Conservation (phyloP, 1,140 invertebrate species). For the Dendrolimus kikuchii region DNA sequence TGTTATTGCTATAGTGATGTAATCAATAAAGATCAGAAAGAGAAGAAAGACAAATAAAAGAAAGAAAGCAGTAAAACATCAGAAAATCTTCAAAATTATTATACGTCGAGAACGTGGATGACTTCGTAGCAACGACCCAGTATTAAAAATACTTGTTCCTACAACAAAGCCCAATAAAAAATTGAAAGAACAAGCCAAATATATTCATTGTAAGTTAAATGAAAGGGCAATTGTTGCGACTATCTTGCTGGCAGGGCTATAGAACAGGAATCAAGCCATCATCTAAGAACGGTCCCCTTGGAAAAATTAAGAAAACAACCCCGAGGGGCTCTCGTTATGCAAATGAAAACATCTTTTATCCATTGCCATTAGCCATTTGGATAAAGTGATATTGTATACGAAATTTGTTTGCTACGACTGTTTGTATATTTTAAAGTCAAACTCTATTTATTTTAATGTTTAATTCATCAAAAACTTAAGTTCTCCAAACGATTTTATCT, state of each 20-base stretch:
- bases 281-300: neutral
- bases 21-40: no score
- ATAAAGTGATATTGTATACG: conserved; percentile 32
- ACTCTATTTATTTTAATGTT: conserved; percentile 15
- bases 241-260: conserved; percentile 19
- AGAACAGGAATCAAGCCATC: conserved; percentile 13
- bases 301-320: conserved; percentile 25
- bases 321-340: conserved; percentile 36
- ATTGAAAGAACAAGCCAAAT: conserved; percentile 8
- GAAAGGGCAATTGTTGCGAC: conserved; percentile 23
- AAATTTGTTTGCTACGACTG: conserved; percentile 39
- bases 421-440: conserved; percentile 28
- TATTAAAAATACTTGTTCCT: conserved; percentile 3
- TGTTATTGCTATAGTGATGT: no score
- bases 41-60: no score
- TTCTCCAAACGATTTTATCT: no score
- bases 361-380: conserved; percentile 31
- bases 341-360: conserved; percentile 42
- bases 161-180: conserved; percentile 8
- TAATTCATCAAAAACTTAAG: neutral
- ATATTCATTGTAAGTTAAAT: conserved; percentile 9
- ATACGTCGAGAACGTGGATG: no score
- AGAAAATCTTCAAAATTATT: no score
- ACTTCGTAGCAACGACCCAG: neutral
- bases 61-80: no score